Conservation (phyloP, 1,140 invertebrate genomes). For the Drosophila asahinai region DNA sequence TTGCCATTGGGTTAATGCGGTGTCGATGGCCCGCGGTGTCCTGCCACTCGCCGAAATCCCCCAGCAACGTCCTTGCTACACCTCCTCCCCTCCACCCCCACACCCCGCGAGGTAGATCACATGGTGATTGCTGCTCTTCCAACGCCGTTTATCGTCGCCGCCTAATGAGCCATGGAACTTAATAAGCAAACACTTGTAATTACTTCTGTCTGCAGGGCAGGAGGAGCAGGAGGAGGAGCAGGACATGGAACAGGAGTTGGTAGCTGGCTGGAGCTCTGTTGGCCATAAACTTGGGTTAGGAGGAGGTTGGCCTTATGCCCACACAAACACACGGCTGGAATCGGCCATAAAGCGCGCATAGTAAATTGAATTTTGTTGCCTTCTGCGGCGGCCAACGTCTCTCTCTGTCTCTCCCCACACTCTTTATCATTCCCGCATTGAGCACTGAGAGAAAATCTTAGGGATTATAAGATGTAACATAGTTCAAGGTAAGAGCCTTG, state of each 20-base stretch:
- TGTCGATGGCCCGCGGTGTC: conserved; percentile 46
- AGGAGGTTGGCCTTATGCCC: conserved; percentile 2
- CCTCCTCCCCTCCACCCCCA: background rate
- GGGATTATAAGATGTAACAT: too few species aligned
- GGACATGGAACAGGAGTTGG: background rate
- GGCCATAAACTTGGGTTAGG: conserved; percentile 13
- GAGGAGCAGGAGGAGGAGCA: background rate
- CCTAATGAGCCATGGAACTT: conserved; percentile 82
- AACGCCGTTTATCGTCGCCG: conserved; percentile 71
- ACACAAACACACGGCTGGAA: conserved; percentile 48
- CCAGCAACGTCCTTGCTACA: too few species aligned
- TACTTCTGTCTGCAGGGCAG: conserved; percentile 57
- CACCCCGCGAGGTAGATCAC: conserved; percentile 31
- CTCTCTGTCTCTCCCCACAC: conserved; percentile 5
- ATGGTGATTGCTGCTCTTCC: conserved; percentile 58
- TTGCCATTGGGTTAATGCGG: conserved; percentile 28
- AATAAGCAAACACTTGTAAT: conserved; percentile 83
- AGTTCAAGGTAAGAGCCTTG: too few species aligned
- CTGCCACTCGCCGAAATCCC: conserved; percentile 8
- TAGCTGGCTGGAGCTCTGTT: background rate
- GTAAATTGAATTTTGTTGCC: conserved; percentile 83
- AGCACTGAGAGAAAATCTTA: conserved; percentile 9
- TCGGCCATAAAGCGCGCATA: conserved; percentile 80
- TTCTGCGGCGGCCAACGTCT: conserved; percentile 62
- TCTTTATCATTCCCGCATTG: background rate